Evolutionary conservation across 2,113 vertebrate species (phyloP).

Genomic region (Myiopsitta monachus): DNA sequence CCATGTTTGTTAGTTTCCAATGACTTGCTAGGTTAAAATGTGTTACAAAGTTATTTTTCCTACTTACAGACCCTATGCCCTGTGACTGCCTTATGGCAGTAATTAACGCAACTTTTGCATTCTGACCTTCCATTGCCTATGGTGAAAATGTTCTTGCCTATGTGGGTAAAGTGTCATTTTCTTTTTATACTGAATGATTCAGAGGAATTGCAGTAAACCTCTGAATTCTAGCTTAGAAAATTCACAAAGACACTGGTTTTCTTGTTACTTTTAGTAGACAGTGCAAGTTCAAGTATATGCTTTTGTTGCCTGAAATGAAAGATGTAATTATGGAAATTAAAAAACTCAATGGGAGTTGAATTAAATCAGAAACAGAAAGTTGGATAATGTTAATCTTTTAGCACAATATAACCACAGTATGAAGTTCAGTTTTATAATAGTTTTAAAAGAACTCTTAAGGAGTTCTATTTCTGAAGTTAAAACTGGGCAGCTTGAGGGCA

Average conservation of each 20-base stretch:
- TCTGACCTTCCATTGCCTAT: neutral
- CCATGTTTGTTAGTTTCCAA: neutral
- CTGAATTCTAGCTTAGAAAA: neutral
- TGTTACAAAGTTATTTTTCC: neutral
- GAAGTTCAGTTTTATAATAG: neutral
- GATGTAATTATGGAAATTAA: neutral
- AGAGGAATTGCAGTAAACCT: neutral
- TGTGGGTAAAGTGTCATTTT: neutral
- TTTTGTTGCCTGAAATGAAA: neutral
- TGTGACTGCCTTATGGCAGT: neutral
- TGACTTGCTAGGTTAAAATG: neutral
- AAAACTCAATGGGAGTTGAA: neutral
- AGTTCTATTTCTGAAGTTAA: neutral
- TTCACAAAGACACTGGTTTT: neutral
- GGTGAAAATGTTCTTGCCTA: neutral
- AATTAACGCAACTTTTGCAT: neutral
- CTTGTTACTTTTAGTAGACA: neutral
- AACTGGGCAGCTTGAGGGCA: neutral
- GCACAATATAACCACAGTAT: neutral
- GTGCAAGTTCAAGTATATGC: neutral
- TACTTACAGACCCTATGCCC: neutral
- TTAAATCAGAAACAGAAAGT: neutral
- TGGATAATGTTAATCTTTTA: constrained; percentile 1
- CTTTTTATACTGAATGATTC: neutral
- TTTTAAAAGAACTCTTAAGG: neutral